These are phyloP conservation scores for Agrochola litura DNA, from an alignment of 2,888 invertebrate species.

Conservation along the genomic window DNA sequence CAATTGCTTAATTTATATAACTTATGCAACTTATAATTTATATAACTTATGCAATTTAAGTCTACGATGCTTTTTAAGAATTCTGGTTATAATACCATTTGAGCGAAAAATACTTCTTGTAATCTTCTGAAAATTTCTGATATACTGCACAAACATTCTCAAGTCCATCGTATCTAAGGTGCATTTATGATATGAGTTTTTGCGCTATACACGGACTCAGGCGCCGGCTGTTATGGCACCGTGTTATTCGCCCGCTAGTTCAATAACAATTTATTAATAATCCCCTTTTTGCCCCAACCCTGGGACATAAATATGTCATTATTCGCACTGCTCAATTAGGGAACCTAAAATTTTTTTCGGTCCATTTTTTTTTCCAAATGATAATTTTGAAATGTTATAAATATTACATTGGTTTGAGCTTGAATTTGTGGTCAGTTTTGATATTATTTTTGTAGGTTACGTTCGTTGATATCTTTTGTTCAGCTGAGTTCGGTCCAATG, in stretches of 20 bases:
- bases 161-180: constrained; percentile 74
- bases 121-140: constrained; percentile 57
- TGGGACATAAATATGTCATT: constrained; percentile 86
- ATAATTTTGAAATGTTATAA: constrained; percentile 67
- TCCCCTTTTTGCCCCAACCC: constrained; percentile 70
- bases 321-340: constrained; percentile 87
- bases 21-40: too few relatives aligned
- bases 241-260: constrained; percentile 77
- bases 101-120: neutral
- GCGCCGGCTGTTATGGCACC: constrained; percentile 84
- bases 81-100: neutral
- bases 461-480: constrained; percentile 56
- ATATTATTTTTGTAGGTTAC: constrained; percentile 43
- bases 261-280: constrained; percentile 86
- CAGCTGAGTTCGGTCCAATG: neutral
- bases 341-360: constrained; percentile 40
- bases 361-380: constrained; percentile 50
- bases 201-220: constrained; percentile 81
- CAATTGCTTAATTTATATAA: too few relatives aligned
- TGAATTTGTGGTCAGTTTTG: constrained; percentile 47
- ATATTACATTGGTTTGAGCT: constrained; percentile 63
- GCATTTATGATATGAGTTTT: constrained; percentile 83
- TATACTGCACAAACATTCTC: constrained; percentile 76
- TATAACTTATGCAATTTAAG: too few relatives aligned
- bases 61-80: too few relatives aligned